phyloP scores from a whole-genome alignment of 2,888 invertebrate species.

The Tuta absoluta region DNA sequence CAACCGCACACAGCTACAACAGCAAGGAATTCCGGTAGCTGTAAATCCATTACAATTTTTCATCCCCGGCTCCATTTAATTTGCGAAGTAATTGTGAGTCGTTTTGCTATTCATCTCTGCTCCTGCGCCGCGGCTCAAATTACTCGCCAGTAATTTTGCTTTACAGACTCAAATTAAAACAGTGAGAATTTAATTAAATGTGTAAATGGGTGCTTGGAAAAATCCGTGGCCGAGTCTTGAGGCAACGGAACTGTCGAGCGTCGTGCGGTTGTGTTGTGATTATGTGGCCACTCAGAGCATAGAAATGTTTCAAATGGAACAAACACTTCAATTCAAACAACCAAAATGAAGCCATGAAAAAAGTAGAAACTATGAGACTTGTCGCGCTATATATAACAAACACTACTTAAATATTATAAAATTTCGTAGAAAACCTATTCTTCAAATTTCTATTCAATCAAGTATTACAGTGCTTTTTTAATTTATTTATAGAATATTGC shows the following conservation, averaged over 20 bases:
- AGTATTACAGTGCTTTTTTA: too few relatives aligned
- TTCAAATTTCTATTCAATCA: too few relatives aligned
- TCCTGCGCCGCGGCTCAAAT: constrained; percentile 47
- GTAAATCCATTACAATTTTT: constrained; percentile 25
- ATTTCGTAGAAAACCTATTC: too few relatives aligned
- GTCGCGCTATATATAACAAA: too few relatives aligned
- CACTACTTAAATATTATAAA: too few relatives aligned
- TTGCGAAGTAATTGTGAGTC: constrained; percentile 38
- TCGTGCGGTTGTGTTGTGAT: constrained; percentile 27
- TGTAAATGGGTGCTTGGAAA: constrained; percentile 73
- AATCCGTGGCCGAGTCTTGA: constrained; percentile 48
- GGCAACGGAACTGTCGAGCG: constrained; percentile 31
- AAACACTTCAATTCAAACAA: too few relatives aligned
- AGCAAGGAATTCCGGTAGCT: background rate
- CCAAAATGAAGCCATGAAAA: too few relatives aligned
- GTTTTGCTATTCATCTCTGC: constrained; percentile 43
- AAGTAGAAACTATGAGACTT: too few relatives aligned
- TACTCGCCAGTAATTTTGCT: constrained; percentile 58
- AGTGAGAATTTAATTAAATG: constrained; percentile 77
- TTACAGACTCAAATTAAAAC: constrained; percentile 74
- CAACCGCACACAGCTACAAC: too few relatives aligned
- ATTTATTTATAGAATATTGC: too few relatives aligned
- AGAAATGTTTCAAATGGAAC: too few relatives aligned
- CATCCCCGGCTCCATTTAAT: constrained; percentile 18
- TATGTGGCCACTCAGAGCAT: background rate